phyloP scores from a whole-genome alignment of 2,113 vertebrate species.

The Herpetotheres cachinnans region DNA sequence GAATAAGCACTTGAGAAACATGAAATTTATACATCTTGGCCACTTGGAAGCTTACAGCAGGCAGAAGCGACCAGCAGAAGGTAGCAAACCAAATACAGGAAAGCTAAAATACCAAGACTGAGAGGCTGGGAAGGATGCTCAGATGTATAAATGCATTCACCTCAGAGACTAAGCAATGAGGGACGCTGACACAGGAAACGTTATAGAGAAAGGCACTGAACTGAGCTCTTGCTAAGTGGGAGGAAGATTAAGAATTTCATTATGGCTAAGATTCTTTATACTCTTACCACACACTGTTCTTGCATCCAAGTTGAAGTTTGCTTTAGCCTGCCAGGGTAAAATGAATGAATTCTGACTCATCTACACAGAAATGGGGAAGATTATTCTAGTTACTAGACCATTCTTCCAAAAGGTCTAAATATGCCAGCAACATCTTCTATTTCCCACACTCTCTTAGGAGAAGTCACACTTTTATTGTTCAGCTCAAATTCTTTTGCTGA shows the following conservation, averaged over 20 bases:
- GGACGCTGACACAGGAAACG: fast-evolving
- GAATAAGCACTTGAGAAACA: not conserved
- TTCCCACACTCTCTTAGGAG: slow-evolving; percentile 17
- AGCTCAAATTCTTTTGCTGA: not conserved
- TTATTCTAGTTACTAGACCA: not conserved
- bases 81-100: not conserved
- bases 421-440: not conserved
- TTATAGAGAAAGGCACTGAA: not conserved
- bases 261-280: not conserved
- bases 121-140: not conserved
- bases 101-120: not conserved
- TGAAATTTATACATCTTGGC: not conserved
- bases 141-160: not conserved
- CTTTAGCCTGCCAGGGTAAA: not conserved
- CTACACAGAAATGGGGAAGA: not conserved
- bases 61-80: not conserved
- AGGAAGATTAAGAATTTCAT: not conserved
- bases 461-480: not conserved
- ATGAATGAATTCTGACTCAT: not conserved
- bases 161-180: not conserved
- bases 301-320: not conserved
- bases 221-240: not conserved
- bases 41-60: not conserved
- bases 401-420: not conserved
- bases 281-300: not conserved